Evolutionary conservation across 2,888 invertebrate genomes (phyloP).

Genomic region (Mantis religiosa): DNA sequence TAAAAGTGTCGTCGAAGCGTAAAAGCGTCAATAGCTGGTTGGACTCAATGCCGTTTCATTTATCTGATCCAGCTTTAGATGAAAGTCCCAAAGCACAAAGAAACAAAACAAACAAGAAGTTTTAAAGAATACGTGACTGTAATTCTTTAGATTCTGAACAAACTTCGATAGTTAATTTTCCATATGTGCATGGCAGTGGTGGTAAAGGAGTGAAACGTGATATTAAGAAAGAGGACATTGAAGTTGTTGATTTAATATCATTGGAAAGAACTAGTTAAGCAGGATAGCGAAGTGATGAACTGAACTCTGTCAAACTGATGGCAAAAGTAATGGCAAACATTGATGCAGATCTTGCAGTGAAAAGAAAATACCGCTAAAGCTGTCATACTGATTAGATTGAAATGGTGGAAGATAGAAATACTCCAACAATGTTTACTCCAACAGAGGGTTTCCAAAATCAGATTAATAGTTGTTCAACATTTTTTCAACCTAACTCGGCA

Average conservation of each 20-base stretch:
- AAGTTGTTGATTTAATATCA: not conserved
- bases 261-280: not conserved
- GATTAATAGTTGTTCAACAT: too few relatives aligned
- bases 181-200: not conserved
- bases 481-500: too few relatives aligned
- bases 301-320: not conserved
- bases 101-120: not conserved
- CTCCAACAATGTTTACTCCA: too few relatives aligned
- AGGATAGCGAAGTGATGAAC: not conserved
- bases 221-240: not conserved
- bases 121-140: not conserved
- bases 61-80: not conserved
- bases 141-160: not conserved
- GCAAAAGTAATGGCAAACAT: not conserved
- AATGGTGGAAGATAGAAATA: too few relatives aligned
- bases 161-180: too few relatives aligned
- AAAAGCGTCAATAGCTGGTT: not conserved
- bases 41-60: not conserved
- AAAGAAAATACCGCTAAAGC: not conserved
- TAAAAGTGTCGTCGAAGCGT: not conserved
- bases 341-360: conserved; percentile 1
- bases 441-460: too few relatives aligned
- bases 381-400: not conserved
- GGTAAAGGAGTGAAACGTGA: not conserved
- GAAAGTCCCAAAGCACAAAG: not conserved